phyloP scores from a whole-genome alignment of 92 coral and sea anemone genomes.

The Ricordea florida region DNA sequence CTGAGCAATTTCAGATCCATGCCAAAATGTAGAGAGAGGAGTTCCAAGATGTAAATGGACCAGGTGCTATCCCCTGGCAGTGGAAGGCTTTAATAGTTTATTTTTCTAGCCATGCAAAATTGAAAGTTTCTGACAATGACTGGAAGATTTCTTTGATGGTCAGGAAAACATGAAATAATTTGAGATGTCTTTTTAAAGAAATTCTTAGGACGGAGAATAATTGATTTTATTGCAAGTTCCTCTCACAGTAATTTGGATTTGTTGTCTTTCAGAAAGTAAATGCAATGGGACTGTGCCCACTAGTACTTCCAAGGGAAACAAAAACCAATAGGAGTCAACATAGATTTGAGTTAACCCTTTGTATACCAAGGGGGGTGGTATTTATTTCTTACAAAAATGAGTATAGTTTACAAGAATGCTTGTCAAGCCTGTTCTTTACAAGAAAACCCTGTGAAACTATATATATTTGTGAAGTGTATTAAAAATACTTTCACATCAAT shows the following conservation, averaged over 20 bases:
- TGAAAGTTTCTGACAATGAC: too few species aligned
- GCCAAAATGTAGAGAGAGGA: not conserved
- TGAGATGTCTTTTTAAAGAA: not conserved
- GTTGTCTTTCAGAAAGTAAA: not conserved
- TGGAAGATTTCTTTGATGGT: too few species aligned
- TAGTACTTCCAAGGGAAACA: not conserved
- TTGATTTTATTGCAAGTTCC: not conserved
- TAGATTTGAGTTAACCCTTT: slow-evolving; percentile 1
- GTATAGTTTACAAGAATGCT: not conserved
- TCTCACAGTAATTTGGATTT: not conserved
- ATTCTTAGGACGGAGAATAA: not conserved
- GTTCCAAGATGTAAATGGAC: not conserved
- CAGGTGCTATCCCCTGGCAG: not conserved
- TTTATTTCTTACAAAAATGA: not conserved
- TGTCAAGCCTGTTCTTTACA: too few species aligned
- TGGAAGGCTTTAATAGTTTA: too few species aligned
- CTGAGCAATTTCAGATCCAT: not conserved
- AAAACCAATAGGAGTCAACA: not conserved
- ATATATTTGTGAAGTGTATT: too few species aligned
- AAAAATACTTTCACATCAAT: too few species aligned
- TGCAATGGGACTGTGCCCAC: not conserved
- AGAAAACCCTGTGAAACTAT: too few species aligned
- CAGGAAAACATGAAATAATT: too few species aligned
- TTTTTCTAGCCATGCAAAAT: too few species aligned
- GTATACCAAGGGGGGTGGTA: not conserved